These are phyloP conservation scores for Crocidura indochinensis DNA, from an alignment of 2,797 vertebrate species.

Conservation along the genomic window DNA sequence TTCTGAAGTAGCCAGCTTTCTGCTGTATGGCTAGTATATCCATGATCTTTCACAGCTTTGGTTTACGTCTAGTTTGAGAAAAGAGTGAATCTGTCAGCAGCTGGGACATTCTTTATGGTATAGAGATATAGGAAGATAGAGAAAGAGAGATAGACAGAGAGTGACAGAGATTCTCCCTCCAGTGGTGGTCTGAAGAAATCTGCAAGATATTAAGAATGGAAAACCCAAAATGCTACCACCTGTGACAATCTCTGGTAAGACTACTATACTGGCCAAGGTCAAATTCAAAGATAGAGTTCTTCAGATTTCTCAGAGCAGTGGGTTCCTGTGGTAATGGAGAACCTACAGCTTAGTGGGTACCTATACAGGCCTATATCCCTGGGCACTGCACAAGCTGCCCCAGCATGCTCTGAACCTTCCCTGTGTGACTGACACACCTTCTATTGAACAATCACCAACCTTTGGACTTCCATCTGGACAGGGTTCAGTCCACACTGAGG, in stretches of 20 bases:
- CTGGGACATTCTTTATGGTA: neutral
- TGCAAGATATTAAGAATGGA: neutral
- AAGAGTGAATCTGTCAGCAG: no score
- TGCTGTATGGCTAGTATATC: no score
- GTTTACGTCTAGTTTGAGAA: no score
- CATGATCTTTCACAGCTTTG: no score
- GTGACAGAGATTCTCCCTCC: neutral
- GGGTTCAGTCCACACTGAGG: neutral
- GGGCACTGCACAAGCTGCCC: neutral
- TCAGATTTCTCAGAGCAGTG: neutral
- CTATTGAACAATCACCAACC: neutral
- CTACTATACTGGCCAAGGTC: neutral
- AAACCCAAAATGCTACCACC: neutral
- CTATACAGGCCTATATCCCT: neutral
- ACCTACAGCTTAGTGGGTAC: neutral
- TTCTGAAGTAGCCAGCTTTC: no score
- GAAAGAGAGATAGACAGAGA: neutral
- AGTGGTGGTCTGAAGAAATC: neutral
- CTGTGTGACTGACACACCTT: neutral
- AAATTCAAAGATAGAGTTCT: no score
- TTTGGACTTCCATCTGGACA: fast-evolving
- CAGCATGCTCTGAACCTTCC: neutral
- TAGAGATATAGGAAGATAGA: no score
- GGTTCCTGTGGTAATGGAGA: neutral
- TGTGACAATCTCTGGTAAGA: neutral